Conservation (phyloP, 1,140 invertebrate genomes). For the Leptinotarsa texana region DNA sequence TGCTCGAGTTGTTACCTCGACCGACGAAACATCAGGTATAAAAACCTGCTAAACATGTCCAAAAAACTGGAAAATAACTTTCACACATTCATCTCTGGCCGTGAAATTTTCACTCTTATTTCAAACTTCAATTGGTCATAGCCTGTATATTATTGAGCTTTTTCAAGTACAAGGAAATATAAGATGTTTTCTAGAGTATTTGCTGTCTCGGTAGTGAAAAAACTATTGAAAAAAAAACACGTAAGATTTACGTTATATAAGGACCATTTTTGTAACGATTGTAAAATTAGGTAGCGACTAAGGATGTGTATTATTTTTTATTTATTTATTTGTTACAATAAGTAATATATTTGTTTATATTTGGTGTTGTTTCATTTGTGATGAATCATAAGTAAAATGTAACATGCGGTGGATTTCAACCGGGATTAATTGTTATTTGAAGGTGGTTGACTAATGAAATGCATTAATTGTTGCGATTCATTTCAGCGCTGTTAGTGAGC, state of each 20-base stretch:
- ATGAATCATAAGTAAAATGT: no score
- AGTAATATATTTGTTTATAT: slow-evolving; percentile 27
- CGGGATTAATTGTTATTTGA: no score
- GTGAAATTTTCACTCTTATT: not conserved
- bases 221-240: not conserved
- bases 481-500: no score
- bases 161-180: not conserved
- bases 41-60: not conserved
- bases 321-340: slow-evolving; percentile 30
- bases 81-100: no score
- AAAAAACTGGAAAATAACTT: not conserved
- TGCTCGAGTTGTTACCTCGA: not conserved
- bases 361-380: not conserved
- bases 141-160: slow-evolving; percentile 2
- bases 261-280: slow-evolving; percentile 12
- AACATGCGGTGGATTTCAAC: no score
- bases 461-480: no score
- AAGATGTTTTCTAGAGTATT: slow-evolving; percentile 13
- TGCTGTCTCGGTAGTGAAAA: not conserved
- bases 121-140: not conserved
- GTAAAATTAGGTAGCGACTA: slow-evolving; percentile 14
- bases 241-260: not conserved
- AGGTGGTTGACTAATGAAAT: no score
- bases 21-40: not conserved
- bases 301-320: slow-evolving; percentile 23